Evolutionary conservation across 2,888 invertebrate species (phyloP), one percentile per base, ranked within the genome.

Genomic region (Crematogaster levior): DNA sequence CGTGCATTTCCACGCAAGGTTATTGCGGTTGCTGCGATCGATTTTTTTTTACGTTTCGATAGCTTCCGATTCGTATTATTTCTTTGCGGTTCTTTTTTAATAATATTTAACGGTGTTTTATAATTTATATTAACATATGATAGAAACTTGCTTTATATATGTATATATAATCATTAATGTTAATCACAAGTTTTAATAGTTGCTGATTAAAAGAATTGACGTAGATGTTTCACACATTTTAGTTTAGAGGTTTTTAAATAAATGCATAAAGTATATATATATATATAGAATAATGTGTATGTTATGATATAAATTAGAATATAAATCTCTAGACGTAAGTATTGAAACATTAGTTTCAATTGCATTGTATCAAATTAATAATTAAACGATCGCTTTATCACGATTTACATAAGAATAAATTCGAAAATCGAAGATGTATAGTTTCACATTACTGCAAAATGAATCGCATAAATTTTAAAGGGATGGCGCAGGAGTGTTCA

Each of bases 1-100:
- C n/a, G 63, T 37, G 40, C 37, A 43, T 72, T 56, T 70, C 34
- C 58, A 7, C 43, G 34, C 56, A 46, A 43, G 27, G 37, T 58
- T 79, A 79, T 75, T 65, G 51, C 61, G 73, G 43, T 58, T 18
- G 34, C 15, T 30, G n/a, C 37, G 12, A 65, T 63, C 48, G 65
- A 24, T 75, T 75, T 15, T 34, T n/a, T 61, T 63, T 63, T 48
- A 24, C 12, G 48, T 51, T 48, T 63, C 24, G 12, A 74, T 48
- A 63, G 12, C 9, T 74, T 7, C 63, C 63, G 24, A 61, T 12
- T 40, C 24, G 18, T 24, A 74, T 46, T 74, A 43, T 24, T 74
- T 9, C 9, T 37, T 30, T 18, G 9, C 34, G 9, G 30, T 24
- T 40, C 24, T 40, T 63, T 63, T 40, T 40, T 1, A 37, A 12